Evolutionary conservation across 2,113 vertebrate genomes (phyloP), one percentile per base, ranked within the genome.

Genomic region (Tenebrosternarchus preto): DNA sequence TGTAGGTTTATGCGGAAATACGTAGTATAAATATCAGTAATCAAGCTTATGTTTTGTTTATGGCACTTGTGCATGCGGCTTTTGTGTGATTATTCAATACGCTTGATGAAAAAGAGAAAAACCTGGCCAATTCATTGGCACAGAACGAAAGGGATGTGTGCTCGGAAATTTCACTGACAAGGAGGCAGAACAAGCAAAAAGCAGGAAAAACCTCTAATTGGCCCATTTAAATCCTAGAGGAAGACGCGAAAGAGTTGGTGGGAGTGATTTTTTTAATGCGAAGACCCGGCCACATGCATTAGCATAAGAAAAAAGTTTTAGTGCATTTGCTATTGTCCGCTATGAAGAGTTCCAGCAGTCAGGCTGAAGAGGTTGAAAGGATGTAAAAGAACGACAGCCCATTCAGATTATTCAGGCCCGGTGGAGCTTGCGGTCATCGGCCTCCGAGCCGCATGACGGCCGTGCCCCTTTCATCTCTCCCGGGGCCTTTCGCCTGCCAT

Each of bases 281-380:
- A 93, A 85, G 86, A 79, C 92, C 84, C 20, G 70, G 90, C 93
- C 91, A 89, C 88, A 39, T 79, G 80, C 86, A 97, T 98, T 98
- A 95, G 95, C 96, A 98, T 97, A 92, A 96, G 94, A 96, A 97
- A 93, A 95, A 95, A 95, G 91, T 94, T 95, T 95, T 94, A 94
- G 93, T 93, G 95, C 95, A 90, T 95, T 94, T 92, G 87, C 94
- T 86, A 93, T 97, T 97, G 96, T 98, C 90, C 91, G 88, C 91
- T 89, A 92, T 95, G 94, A 93, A 92, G 95, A 95, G 94, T 94
- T 95, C 90, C 92, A 93, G 92, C 94, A 94, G 95, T 94, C 93
- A 93, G 92, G 89, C 82, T 86, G 91, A 90, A 90, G 92, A 92
- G 89, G 87, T 83, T 93, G 94, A 93, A 92, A 92, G 88, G 93